These are phyloP conservation scores for Digitonthophagus gazella DNA, from an alignment of 2,888 invertebrate species.

Conservation along the genomic window DNA sequence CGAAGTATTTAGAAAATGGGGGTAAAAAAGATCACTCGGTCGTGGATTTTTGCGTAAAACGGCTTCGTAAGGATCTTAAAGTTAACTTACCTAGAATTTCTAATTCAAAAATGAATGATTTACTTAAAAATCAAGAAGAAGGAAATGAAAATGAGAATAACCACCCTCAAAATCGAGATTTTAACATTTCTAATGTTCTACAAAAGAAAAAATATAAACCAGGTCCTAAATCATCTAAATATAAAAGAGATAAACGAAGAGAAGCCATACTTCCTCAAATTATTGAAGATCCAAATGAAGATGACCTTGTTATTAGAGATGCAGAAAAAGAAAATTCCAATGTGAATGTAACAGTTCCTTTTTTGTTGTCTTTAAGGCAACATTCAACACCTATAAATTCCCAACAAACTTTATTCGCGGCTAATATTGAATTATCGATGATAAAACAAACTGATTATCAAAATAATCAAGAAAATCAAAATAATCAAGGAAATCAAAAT, in stretches of 20 bases:
- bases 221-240: conserved; percentile 27
- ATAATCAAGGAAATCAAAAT: too few species aligned
- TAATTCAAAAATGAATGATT: background rate
- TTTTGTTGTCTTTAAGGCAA: background rate
- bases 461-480: background rate
- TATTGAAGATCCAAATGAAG: background rate
- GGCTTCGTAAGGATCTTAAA: background rate
- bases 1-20: background rate
- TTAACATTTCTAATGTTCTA: too few species aligned
- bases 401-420: background rate
- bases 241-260: background rate
- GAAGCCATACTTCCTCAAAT: background rate
- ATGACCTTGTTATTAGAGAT: background rate
- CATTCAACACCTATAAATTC: background rate
- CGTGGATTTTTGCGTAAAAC: background rate
- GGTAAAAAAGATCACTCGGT: background rate
- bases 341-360: background rate
- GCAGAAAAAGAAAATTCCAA: background rate
- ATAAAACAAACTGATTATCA: too few species aligned
- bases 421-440: too few species aligned
- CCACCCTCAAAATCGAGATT: too few species aligned
- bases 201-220: conserved; percentile 22
- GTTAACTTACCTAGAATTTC: background rate
- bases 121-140: background rate
- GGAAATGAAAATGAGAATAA: background rate